phyloP scores from a whole-genome alignment of 2,888 invertebrate species.

The Cheilosia grossa region DNA sequence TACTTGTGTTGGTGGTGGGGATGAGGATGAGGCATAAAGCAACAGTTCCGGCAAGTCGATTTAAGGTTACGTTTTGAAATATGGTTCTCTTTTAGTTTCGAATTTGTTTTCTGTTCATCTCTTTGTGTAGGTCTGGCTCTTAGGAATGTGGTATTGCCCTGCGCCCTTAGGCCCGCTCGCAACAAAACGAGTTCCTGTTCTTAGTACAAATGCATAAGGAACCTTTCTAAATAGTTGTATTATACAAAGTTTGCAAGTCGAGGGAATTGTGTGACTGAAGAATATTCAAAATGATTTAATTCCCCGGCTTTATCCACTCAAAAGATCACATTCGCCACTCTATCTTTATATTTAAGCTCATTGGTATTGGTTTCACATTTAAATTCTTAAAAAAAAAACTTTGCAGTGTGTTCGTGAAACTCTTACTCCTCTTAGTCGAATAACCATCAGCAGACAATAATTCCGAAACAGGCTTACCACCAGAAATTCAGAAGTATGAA shows the following conservation, averaged over 20 bases:
- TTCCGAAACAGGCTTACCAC: no score
- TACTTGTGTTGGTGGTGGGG: constrained; percentile 36
- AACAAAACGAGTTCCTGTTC: not conserved
- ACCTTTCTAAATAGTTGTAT: not conserved
- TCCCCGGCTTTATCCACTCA: no score
- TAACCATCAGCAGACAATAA: no score
- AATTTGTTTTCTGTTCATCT: constrained; percentile 16
- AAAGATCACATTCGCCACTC: no score
- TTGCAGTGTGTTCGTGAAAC: no score
- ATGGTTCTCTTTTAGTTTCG: constrained; percentile 10
- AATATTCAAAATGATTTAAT: not conserved
- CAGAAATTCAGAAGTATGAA: no score
- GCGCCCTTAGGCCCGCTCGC: constrained; percentile 20
- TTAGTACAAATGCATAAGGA: constrained; percentile 5
- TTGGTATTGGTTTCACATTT: no score
- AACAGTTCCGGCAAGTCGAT: constrained; percentile 58
- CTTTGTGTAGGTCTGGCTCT: constrained; percentile 34
- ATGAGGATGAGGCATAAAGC: constrained; percentile 36
- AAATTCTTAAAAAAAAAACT: no score
- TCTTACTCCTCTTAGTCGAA: no score
- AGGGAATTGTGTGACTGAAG: not conserved
- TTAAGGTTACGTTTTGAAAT: constrained; percentile 27
- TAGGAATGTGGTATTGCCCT: constrained; percentile 35
- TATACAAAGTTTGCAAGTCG: not conserved
- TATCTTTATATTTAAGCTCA: no score